Evolutionary conservation across 2,113 vertebrate genomes (phyloP).

Genomic region (Thryonomys swinderianus): DNA sequence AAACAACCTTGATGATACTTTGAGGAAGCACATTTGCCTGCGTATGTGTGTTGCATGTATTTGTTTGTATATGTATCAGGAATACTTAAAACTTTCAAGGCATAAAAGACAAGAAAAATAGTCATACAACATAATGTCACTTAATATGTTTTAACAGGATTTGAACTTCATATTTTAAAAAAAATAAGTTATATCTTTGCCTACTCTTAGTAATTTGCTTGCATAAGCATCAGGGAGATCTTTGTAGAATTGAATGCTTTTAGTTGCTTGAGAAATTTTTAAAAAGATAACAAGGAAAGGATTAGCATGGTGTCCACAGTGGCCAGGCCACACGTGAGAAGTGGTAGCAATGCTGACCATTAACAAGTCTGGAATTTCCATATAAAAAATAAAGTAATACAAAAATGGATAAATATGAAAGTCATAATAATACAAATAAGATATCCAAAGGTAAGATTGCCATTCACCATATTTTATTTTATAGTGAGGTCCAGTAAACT

Average conservation of each 20-base stretch:
- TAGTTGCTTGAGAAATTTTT: conserved; percentile 15
- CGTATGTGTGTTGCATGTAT: neutral
- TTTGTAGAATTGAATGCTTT: neutral
- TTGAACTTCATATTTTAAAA: conserved; percentile 18
- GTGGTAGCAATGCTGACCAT: neutral
- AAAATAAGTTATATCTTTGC: neutral
- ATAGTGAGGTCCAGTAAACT: neutral
- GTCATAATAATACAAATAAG: neutral
- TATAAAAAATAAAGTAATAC: conserved; percentile 33
- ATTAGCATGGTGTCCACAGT: neutral
- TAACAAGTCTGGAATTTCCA: neutral
- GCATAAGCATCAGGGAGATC: neutral
- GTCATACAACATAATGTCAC: neutral
- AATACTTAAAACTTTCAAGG: neutral
- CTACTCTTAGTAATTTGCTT: neutral
- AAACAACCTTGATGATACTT: neutral
- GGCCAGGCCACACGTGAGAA: neutral
- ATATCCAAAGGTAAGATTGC: neutral
- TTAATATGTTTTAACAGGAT: neutral
- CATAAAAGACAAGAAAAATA: neutral
- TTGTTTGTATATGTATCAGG: neutral
- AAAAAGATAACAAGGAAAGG: neutral
- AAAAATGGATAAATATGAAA: neutral
- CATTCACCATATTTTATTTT: neutral
- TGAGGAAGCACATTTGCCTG: neutral